Percentiles rank a stretch among this genome's conserved stretches.
phyloP scores from a whole-genome alignment of 2,113 vertebrate species.

The Tautogolabrus adspersus region DNA sequence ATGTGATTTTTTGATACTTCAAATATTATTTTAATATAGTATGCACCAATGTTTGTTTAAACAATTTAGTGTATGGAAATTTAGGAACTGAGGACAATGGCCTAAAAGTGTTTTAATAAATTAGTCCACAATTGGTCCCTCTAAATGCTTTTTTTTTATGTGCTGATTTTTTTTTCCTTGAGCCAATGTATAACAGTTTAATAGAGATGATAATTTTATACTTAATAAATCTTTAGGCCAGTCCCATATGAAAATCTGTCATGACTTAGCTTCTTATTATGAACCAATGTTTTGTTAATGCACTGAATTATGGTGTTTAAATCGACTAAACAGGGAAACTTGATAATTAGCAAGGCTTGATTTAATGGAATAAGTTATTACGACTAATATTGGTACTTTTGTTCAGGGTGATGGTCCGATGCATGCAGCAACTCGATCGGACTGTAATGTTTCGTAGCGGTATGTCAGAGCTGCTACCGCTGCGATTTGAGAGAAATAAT shows the following conservation, averaged over 20 bases:
- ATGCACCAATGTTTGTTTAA: not conserved
- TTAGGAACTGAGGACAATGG: not conserved
- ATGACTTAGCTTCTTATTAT: not conserved
- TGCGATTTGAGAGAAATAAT: constrained; percentile 51
- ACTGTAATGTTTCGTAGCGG: constrained; percentile 29
- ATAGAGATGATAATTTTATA: too few relatives aligned
- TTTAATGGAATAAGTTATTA: not conserved
- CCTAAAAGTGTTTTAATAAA: not conserved
- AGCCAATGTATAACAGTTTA: too few relatives aligned
- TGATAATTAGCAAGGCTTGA: not conserved
- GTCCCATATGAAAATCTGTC: too few relatives aligned
- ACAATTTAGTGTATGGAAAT: not conserved
- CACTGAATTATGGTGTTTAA: not conserved
- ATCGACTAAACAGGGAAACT: not conserved
- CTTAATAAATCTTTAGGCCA: not conserved
- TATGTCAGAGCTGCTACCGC: constrained; percentile 39
- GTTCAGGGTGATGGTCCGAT: not conserved
- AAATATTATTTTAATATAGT: not conserved
- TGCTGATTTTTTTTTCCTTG: too few relatives aligned
- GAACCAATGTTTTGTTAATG: not conserved
- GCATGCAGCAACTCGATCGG: constrained; percentile 4
- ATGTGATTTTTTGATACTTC: not conserved
- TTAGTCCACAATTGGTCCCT: not conserved
- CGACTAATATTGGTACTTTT: not conserved
- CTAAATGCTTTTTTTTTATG: too few relatives aligned